These are phyloP conservation scores for Gallinago paraguaiae DNA, from an alignment of 2,113 vertebrate species.

Conservation along the genomic window DNA sequence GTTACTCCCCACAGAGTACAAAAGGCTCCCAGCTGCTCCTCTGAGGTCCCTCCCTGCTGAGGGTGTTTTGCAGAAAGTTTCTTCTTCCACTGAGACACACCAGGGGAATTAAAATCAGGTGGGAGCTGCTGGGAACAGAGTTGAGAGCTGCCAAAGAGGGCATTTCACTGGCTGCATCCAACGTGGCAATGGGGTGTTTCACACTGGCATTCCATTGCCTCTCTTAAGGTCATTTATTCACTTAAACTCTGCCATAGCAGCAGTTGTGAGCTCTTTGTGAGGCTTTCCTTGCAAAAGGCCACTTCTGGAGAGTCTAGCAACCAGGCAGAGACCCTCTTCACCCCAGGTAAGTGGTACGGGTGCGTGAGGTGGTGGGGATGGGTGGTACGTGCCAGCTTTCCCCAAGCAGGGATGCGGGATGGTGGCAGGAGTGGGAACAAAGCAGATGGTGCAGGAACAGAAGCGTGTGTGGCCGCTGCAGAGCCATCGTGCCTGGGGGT, in stretches of 20 bases:
- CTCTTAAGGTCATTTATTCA: not conserved
- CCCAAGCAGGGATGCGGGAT: fast-evolving
- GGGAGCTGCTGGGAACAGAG: not conserved
- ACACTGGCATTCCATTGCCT: not conserved
- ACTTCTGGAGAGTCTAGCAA: not conserved
- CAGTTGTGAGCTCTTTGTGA: not conserved
- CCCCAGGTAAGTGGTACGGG: not conserved
- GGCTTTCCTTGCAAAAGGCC: not conserved
- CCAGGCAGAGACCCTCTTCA: not conserved
- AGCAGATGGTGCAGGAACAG: not conserved
- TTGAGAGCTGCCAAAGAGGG: not conserved
- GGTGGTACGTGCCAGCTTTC: not conserved
- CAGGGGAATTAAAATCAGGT: not conserved
- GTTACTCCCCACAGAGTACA: not conserved
- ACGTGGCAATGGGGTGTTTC: not conserved
- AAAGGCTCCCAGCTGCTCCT: not conserved
- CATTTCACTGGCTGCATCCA: not conserved
- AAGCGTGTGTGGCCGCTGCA: fast-evolving
- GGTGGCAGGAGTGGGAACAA: not conserved
- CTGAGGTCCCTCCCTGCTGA: not conserved
- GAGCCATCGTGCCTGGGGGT: fast-evolving
- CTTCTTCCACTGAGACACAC: not conserved
- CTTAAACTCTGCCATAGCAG: not conserved
- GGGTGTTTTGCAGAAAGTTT: not conserved
- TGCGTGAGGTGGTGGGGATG: not conserved